Conservation (phyloP, 2,888 invertebrate species). For the Glaucopsyche alexis region DNA sequence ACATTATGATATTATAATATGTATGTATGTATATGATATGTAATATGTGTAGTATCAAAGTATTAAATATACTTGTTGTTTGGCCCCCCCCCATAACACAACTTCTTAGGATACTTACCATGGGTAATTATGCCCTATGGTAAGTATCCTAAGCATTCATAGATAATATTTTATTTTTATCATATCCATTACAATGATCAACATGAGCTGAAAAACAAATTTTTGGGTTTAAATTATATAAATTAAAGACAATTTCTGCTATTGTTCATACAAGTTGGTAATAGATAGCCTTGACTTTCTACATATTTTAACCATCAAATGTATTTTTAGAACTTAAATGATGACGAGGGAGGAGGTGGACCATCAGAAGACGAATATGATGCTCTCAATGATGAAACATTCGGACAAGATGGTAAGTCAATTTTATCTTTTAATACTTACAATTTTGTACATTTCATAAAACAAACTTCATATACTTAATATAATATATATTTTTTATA, state of each 20-base stretch:
- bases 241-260: not conserved
- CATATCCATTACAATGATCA: not conserved
- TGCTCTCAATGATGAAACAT: constrained; percentile 95
- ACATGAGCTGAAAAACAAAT: not conserved
- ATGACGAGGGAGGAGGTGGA: constrained; percentile 83
- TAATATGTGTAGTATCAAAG: too few relatives aligned
- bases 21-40: too few relatives aligned
- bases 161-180: not conserved
- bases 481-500: not conserved
- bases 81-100: too few relatives aligned
- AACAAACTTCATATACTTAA: not conserved
- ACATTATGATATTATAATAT: too few relatives aligned
- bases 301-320: not conserved
- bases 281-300: not conserved
- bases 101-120: too few relatives aligned
- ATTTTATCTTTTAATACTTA: constrained; percentile 10
- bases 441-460: too few relatives aligned
- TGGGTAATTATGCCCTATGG: too few relatives aligned
- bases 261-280: not conserved
- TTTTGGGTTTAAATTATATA: not conserved
- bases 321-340: constrained; percentile 71
- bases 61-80: too few relatives aligned
- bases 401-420: constrained; percentile 86
- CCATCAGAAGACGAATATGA: constrained; percentile 92
- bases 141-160: too few relatives aligned